Conservation (phyloP, 2,113 vertebrate species). For the Callospermophilus lateralis region DNA sequence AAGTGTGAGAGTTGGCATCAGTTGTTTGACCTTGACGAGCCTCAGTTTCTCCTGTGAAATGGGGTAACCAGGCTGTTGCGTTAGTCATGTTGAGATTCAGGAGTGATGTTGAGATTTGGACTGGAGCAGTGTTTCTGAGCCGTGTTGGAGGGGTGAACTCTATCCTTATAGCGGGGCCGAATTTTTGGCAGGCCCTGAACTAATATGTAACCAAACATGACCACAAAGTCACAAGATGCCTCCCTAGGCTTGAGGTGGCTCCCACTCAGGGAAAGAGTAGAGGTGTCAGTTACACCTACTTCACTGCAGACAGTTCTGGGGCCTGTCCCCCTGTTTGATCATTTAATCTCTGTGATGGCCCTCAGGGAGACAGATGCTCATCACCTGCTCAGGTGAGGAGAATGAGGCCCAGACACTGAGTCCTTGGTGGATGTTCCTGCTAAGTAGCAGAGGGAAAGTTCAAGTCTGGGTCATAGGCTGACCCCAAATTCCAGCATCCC, state of each 20-base stretch:
- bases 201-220: rapidly evolving
- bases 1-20: neutral
- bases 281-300: neutral
- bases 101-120: no score
- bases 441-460: neutral
- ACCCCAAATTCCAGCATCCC: neutral
- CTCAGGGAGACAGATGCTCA: neutral
- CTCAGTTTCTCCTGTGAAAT: neutral
- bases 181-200: neutral
- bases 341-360: neutral
- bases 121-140: neutral
- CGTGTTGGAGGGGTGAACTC: neutral
- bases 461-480: neutral
- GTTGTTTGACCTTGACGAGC: neutral
- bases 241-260: neutral
- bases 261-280: rapidly evolving
- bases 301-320: neutral
- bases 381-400: neutral
- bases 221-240: neutral
- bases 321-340: neutral
- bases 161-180: neutral
- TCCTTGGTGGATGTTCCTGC: neutral
- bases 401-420: neutral
- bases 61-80: neutral
- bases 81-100: neutral